Base-by-base conservation (phyloP, 53 echinoderm and acorn worm species). In the Crossaster papposus region DNA sequence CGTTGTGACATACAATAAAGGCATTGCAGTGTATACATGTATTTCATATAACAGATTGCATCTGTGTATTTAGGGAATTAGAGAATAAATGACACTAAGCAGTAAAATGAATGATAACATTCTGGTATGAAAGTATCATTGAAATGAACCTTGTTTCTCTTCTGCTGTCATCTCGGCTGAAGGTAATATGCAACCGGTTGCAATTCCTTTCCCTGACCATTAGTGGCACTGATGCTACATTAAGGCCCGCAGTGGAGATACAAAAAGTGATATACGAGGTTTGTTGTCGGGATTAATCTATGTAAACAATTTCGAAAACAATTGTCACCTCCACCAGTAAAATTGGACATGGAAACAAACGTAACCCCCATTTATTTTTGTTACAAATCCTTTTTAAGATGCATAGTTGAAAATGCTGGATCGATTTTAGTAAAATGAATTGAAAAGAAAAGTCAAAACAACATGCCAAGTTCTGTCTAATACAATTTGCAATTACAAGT, bases 191-290 rank as follows among this genome's bases (percentile, higher is more conserved):
- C 85, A 85, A 2, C 71, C 85, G 22, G 85, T 31, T 70, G 44
- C 17, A 0, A 83, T 70, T 14, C 85, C 85, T 51, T 51, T 70
- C 20, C 44, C 72, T 6, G 6, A n/a, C 85, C 72, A 85, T 24
- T 20, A 5, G 2, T 72, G 3, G 6, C 23, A 13, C 52, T 85
- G 85, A 30, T 85, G 28, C 51, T 24, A 50, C 85, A 85, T 85
- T 17, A 85, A 30, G n/a, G 71, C 72, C 72, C 85, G n/a, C 15
- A 85, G 72, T 72, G 85, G 85, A n/a, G 85, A 72, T 2, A 85
- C 71, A 20, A 85, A 52, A 6, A 85, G 28, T 23, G 71, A 51
- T 2, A 72, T 1, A 23, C 72, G 85, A 30, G 72, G 85, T 51
- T 51, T 85, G 34, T 74, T 74, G 1, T 74, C 74, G 2, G 74